Conservation (phyloP, 1,140 invertebrate genomes). For the Psilanteris sp. region DNA sequence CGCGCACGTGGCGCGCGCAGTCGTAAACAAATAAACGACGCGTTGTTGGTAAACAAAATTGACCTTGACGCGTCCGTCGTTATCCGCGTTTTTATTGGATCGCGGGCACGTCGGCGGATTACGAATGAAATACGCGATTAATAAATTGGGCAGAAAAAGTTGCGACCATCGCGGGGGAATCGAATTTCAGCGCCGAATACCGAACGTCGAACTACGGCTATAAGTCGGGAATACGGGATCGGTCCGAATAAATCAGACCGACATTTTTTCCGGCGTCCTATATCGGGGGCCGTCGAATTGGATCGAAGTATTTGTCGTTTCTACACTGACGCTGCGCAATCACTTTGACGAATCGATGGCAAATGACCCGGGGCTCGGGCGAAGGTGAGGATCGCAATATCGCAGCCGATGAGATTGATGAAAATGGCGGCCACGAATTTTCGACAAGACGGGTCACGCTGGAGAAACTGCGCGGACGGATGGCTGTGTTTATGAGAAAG, state of each 20-base stretch:
- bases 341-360: slow-evolving; percentile 53
- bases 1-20: slow-evolving; percentile 17
- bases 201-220: too few species aligned
- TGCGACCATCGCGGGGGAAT: too few species aligned
- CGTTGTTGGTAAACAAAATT: too few species aligned
- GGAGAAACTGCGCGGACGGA: too few species aligned
- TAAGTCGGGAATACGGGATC: too few species aligned
- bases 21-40: slow-evolving; percentile 11
- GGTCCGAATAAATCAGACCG: not conserved
- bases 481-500: not conserved
- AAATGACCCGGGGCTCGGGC: slow-evolving; percentile 49
- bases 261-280: slow-evolving; percentile 4
- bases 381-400: slow-evolving; percentile 43
- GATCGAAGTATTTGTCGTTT: slow-evolving; percentile 50
- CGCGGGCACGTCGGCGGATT: too few species aligned
- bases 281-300: slow-evolving; percentile 19
- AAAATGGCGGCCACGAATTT: slow-evolving; percentile 21
- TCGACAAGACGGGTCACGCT: slow-evolving; percentile 12
- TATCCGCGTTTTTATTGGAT: too few species aligned
- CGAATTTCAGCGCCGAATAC: too few species aligned
- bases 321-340: slow-evolving; percentile 40
- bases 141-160: too few species aligned
- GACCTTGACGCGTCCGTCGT: too few species aligned
- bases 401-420: slow-evolving; percentile 49
- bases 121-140: too few species aligned